Evolutionary conservation across 2,113 vertebrate genomes (phyloP), one percentile per base, ranked within the genome.

Genomic region (Nesogale talazaci): DNA sequence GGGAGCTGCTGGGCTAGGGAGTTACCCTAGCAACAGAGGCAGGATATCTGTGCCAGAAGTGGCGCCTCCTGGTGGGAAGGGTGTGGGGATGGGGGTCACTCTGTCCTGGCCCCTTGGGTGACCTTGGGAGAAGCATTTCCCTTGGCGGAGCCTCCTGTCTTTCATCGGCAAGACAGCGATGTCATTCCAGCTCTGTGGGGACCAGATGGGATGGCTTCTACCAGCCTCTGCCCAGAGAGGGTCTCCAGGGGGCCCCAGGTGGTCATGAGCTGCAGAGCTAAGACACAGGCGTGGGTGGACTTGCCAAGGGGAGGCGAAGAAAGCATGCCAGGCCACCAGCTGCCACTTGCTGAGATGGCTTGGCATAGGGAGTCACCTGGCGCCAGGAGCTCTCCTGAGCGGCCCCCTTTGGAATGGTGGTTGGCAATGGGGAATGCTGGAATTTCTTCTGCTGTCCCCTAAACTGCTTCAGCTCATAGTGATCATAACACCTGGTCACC

Each of bases 11-110:
- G 75, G 78, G 74, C 89, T 0, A 0, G 56, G 79, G 79, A 86
- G 95, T 96, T 93, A 67, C 92, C 94, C 57, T 81, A 52, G 93
- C 88, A 93, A 96, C 95, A 0, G 94, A 89, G 93, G 25, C 0
- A 7, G 67, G 84, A 8, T 36, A 61, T 81, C 86, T 65, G 6
- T 63, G 46, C 85, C 16, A 82, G 61, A 38, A 69, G 92, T 0
- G 0, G 77, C 67, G 16, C 16, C 57, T 92, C 40, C 67, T 72
- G n/a, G 52, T 22, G 57, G 83, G 91, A 57, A 72, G 86, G 29
- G 34, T 3, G 5, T 31, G 84, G 52, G 63, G 34, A 8, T 67
- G 38, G 14, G 75, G 57, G 31, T 70, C 52, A 77, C 31, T 16
- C 67, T 79, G 74, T 75, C 46, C 75, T 36, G 72, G 38, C 15